Conservation (phyloP, 2,113 vertebrate genomes). For the Ochotona curzoniae region DNA sequence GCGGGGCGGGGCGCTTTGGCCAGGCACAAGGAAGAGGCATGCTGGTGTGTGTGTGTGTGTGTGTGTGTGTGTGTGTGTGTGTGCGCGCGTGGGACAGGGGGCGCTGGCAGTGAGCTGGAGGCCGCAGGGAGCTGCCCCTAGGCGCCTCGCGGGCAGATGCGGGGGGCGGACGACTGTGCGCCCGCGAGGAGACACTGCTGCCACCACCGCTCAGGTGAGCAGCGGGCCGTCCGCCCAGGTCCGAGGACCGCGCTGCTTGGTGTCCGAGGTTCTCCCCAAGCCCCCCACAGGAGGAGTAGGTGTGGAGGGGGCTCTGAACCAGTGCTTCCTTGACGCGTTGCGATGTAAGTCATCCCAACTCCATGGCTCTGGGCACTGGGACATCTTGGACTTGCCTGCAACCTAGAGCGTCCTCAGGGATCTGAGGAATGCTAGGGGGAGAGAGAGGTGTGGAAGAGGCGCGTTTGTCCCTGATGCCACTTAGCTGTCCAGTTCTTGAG, state of each 20-base stretch:
- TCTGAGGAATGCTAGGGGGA: not conserved
- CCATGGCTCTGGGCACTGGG: rapidly evolving
- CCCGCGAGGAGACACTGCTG: not conserved
- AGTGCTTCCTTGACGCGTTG: too few species aligned
- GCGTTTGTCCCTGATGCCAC: not conserved
- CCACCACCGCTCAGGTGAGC: not conserved
- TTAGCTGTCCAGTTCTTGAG: not conserved
- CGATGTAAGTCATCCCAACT: too few species aligned
- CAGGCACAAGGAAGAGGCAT: too few species aligned
- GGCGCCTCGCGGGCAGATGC: not conserved
- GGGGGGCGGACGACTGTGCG: not conserved
- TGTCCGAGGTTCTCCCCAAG: not conserved
- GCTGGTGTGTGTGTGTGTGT: not conserved
- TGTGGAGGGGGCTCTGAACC: too few species aligned
- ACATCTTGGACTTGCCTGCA: not conserved
- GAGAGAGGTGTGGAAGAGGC: not conserved
- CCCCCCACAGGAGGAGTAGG: too few species aligned
- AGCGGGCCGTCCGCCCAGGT: not conserved
- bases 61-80: not conserved
- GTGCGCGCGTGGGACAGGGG: not conserved
- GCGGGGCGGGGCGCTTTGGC: slow-evolving; percentile 40
- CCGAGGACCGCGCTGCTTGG: not conserved
- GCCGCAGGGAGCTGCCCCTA: not conserved
- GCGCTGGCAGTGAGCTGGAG: not conserved
- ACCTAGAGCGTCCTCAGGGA: too few species aligned